A percentile compares a stretch with the other conserved stretches of the same genome.
phyloP scores from a whole-genome alignment of 2,888 invertebrate genomes.

The Bellardia pandia region DNA sequence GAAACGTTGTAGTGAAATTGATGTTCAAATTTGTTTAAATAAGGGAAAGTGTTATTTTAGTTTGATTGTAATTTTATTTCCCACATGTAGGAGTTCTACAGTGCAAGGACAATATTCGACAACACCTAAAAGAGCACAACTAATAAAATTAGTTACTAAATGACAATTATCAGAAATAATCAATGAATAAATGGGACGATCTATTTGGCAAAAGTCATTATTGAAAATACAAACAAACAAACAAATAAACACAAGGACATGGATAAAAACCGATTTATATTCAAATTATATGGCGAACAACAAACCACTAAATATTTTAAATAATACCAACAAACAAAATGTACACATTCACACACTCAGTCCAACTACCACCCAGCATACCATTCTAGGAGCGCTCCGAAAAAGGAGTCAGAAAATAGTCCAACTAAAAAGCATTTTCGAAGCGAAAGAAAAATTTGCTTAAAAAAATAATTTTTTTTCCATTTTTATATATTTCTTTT shows the following conservation, averaged over 20 bases:
- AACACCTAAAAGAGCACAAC: conserved; percentile 19
- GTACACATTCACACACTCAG: not conserved
- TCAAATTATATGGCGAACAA: conserved; percentile 43
- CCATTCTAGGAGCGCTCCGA: too few species aligned
- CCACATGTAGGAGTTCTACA: not conserved
- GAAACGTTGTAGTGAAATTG: not conserved
- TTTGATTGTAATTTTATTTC: not conserved
- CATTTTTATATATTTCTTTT: too few species aligned
- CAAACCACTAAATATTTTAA: conserved; percentile 42
- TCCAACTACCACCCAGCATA: not conserved
- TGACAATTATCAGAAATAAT: conserved; percentile 18
- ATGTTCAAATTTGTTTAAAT: too few species aligned
- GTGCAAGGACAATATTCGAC: not conserved
- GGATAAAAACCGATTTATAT: conserved; percentile 38
- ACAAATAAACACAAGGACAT: not conserved
- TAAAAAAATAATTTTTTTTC: too few species aligned
- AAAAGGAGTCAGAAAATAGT: too few species aligned
- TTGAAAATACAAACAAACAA: not conserved
- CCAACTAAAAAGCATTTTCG: too few species aligned
- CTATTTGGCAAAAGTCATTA: conserved; percentile 23
- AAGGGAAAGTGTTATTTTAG: not conserved
- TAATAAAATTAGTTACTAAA: conserved; percentile 34
- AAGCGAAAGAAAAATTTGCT: too few species aligned
- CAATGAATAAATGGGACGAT: not conserved
- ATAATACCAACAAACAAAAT: conserved; percentile 24